These are phyloP conservation scores for Bambusicola thoracicus DNA, from an alignment of 2,113 vertebrate species.

Conservation along the genomic window DNA sequence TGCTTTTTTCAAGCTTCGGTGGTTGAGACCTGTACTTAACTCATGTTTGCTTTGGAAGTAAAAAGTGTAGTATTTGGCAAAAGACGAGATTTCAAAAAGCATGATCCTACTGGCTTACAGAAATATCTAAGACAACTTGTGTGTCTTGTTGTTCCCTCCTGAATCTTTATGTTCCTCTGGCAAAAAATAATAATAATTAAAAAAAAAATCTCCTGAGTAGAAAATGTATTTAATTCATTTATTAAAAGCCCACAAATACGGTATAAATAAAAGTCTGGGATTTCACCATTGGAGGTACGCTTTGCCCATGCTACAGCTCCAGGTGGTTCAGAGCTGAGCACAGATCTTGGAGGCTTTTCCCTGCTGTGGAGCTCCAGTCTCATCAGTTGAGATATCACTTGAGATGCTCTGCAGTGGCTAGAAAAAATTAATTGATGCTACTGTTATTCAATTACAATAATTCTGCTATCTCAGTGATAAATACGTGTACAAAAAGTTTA, in stretches of 20 bases:
- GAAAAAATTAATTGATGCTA: background rate
- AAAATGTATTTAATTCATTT: background rate
- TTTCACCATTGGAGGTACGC: background rate
- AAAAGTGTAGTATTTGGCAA: background rate
- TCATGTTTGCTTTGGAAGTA: background rate
- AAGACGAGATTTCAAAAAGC: background rate
- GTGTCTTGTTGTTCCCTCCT: background rate
- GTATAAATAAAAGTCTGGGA: background rate
- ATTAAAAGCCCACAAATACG: background rate
- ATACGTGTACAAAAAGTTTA: rapidly evolving
- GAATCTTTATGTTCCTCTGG: background rate
- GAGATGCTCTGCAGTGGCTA: background rate
- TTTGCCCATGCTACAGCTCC: background rate
- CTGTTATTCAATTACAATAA: background rate
- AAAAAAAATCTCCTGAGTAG: background rate
- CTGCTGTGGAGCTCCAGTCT: background rate
- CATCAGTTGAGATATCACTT: background rate
- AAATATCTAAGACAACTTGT: background rate
- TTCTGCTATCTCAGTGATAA: background rate
- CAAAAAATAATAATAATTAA: background rate
- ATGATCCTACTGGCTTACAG: background rate
- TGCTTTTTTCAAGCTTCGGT: background rate
- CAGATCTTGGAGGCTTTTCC: background rate
- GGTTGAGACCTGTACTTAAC: background rate
- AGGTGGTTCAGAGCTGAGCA: background rate